A percentile compares a stretch with the other conserved stretches of the same genome.
phyloP scores from a whole-genome alignment of 1,140 invertebrate genomes.

The Drosophila watanabei region DNA sequence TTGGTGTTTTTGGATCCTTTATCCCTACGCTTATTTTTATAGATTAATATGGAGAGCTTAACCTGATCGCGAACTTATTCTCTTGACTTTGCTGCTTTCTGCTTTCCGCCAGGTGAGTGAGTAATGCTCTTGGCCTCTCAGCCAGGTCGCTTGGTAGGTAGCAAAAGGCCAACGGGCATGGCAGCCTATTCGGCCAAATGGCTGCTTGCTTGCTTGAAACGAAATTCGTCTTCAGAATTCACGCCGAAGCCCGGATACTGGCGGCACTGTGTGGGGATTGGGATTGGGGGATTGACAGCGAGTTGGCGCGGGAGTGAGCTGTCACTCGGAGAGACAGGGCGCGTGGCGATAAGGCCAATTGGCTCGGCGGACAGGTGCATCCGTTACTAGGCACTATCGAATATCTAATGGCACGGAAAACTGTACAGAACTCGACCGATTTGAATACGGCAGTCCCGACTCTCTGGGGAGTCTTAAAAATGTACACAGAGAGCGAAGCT shows the following conservation, averaged over 20 bases:
- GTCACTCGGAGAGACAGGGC: constrained; percentile 41
- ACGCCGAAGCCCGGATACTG: constrained; percentile 9
- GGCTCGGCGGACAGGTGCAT: constrained; percentile 51
- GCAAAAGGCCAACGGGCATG: constrained; percentile 63
- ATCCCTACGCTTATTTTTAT: neutral
- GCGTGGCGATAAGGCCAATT: constrained; percentile 67
- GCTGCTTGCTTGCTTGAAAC: constrained; percentile 55
- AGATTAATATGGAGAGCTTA: neutral
- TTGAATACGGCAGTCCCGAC: constrained; percentile 26
- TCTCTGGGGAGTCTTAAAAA: constrained; percentile 10
- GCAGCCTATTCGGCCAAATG: constrained; percentile 61
- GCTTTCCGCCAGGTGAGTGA: constrained; percentile 71
- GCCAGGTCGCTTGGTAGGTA: constrained; percentile 55
- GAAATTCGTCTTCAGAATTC: constrained; percentile 59
- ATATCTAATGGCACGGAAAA: constrained; percentile 41
- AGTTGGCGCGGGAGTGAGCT: constrained; percentile 42
- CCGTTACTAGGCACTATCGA: constrained; percentile 51
- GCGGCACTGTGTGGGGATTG: constrained; percentile 38
- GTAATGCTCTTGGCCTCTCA: constrained; percentile 66
- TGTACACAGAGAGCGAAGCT: constrained; percentile 37
- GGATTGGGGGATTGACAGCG: constrained; percentile 39
- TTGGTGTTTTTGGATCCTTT: neutral
- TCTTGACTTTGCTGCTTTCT: constrained; percentile 23
- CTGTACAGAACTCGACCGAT: constrained; percentile 32
- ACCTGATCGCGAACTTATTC: constrained; percentile 30